These are phyloP conservation scores for Hydroisotoma schaefferi DNA, from an alignment of 2,888 invertebrate genomes.

Conservation along the genomic window DNA sequence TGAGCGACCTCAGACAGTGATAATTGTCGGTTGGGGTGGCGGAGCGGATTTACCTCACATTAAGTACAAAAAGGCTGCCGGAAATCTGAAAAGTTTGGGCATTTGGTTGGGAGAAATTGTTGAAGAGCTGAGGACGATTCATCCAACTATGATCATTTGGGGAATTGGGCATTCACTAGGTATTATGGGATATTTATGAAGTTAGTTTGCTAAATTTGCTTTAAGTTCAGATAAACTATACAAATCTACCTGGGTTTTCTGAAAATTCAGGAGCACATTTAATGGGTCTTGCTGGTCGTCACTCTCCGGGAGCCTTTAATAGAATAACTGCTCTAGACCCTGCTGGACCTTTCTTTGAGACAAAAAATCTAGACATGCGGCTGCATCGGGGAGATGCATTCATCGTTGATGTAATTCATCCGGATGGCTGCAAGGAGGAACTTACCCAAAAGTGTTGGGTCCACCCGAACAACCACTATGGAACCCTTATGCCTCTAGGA, in stretches of 20 bases:
- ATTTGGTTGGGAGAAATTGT: constrained; percentile 34
- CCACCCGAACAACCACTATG: constrained; percentile 37
- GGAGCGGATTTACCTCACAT: constrained; percentile 23
- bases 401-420: constrained; percentile 38
- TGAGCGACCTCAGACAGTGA: constrained; percentile 20
- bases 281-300: constrained; percentile 30
- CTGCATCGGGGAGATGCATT: constrained; percentile 26
- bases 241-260: too few species aligned
- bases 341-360: constrained; percentile 29
- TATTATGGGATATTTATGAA: constrained; percentile 30
- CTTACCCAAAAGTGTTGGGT: constrained; percentile 32
- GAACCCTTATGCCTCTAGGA: constrained; percentile 28
- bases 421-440: constrained; percentile 29
- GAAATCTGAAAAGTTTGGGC: constrained; percentile 31
- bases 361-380: constrained; percentile 17
- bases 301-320: constrained; percentile 20
- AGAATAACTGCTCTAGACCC: constrained; percentile 25
- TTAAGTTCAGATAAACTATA: too few species aligned
- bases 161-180: constrained; percentile 34
- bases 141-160: constrained; percentile 29
- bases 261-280: constrained; percentile 38
- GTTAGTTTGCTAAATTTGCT: too few species aligned
- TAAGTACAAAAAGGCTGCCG: constrained; percentile 33
- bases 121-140: constrained; percentile 18
- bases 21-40: constrained; percentile 30